Conservation (phyloP, 2,797 vertebrate species). For the Hafferia zeledoni region DNA sequence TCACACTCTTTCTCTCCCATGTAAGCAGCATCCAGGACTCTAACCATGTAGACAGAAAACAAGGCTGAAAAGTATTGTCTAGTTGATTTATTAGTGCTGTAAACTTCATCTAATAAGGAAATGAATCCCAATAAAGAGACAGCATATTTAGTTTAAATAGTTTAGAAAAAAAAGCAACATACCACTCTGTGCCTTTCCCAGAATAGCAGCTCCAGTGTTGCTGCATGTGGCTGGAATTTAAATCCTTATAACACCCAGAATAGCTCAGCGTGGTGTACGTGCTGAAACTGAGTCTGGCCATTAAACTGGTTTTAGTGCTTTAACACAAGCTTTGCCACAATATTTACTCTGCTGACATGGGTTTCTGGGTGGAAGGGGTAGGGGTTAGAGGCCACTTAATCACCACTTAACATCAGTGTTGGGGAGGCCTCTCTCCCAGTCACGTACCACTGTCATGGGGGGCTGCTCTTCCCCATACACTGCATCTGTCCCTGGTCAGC, state of each 20-base stretch:
- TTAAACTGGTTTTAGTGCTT: neutral
- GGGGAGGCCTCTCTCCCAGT: neutral
- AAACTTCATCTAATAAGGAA: conserved; percentile 13
- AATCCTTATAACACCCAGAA: conserved; percentile 29
- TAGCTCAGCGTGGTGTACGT: neutral
- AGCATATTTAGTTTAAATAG: neutral
- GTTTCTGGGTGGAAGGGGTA: neutral
- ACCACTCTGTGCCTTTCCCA: neutral
- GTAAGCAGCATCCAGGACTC: neutral
- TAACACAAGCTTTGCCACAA: neutral
- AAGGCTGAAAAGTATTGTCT: neutral
- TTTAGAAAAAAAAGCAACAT: neutral
- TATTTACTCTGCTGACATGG: neutral
- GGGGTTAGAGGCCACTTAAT: conserved; percentile 1
- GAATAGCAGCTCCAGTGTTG: conserved; percentile 19
- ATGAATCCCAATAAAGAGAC: neutral
- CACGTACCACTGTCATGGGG: neutral
- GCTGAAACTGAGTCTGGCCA: neutral
- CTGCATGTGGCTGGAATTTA: neutral
- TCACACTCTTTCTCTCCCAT: neutral
- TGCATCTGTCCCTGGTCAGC: neutral
- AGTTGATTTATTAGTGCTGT: neutral
- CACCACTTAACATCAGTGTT: neutral
- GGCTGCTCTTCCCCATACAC: neutral
- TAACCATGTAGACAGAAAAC: neutral